Evolutionary conservation across 2,113 vertebrate genomes (phyloP), one percentile per base, ranked within the genome.

Genomic region (Sinocyclocheilus anophthalmus): DNA sequence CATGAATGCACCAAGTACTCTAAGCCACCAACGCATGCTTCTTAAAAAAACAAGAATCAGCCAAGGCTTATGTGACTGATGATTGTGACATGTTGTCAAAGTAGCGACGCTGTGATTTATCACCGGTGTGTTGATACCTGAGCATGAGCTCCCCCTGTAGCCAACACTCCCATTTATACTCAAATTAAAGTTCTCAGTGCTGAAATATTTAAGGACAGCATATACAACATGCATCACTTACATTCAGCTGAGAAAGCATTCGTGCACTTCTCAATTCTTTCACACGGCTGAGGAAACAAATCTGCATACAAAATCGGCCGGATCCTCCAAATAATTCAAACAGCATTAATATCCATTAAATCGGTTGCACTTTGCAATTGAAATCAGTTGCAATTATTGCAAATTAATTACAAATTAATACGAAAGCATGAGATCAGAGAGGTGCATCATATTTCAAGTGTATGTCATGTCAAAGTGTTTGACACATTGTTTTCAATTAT

Each of bases 131-230:
- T 73, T 77, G 10, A 65, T 69, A 69, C 48, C 87, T 88, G 70
- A 85, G 37, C 87, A 83, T 57, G 59, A 88, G 87, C 84, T 81
- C 84, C 87, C 84, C 87, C 84, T 88, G 84, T 85, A 88, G 87
- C 79, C 48, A 69, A 65, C 55, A n/a, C 13, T 76, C 50, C 81
- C 65, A 55, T 48, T 72, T 48, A 70, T 53, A 39, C 26, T 48
- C 81, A 16, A 20, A 39, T 55, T 72, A 50, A 73, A 59, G 11
- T 50, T 37, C 37, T 37, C 37, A 37, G 37, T 24, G 22, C 22
- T 30, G 26, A 63, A 65, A 78, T 14, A 84, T 81, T 55, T 72
- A 72, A 84, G 37, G 26, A 8, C 77, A 69, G 0, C 7, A n/a
- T 30, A 55, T 37, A 50, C 18, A 69, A 13, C 59, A 67, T 37